Evolutionary conservation across 2,888 invertebrate species (phyloP).

Genomic region (Sabatieria punctata): DNA sequence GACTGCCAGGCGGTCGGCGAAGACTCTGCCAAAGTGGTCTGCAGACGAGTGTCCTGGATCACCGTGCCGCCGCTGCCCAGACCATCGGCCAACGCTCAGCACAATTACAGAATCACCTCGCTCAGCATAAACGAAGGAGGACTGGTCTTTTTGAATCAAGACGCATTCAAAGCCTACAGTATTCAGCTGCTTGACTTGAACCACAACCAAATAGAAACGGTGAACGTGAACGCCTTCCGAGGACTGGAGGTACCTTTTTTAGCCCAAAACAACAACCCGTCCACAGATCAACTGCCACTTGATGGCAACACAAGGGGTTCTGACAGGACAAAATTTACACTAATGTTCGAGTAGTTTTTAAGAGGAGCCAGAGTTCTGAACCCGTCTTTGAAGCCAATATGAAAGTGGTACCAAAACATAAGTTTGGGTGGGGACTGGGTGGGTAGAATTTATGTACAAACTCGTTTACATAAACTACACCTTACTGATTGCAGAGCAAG

Average conservation of each 20-base stretch:
- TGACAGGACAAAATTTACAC: no score
- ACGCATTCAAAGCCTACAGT: slow-evolving; percentile 22
- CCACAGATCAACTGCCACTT: no score
- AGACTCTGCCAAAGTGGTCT: not conserved
- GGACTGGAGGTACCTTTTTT: slow-evolving; percentile 21
- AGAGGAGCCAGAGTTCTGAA: no score
- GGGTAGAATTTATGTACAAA: no score
- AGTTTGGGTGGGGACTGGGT: no score
- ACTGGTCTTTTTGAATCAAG: slow-evolving; percentile 13
- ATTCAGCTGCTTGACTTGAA: slow-evolving; percentile 23
- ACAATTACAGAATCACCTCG: not conserved
- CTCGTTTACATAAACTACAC: no score
- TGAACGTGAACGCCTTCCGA: slow-evolving; percentile 29
- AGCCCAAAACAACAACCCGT: not conserved
- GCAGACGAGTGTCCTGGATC: not conserved
- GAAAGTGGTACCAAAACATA: no score
- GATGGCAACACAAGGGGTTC: no score
- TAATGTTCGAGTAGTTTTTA: no score
- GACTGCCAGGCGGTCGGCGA: not conserved
- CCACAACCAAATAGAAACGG: slow-evolving; percentile 23
- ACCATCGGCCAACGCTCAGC: not conserved
- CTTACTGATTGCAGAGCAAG: slow-evolving; percentile 15
- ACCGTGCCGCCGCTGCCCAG: not conserved
- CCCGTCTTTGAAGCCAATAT: no score
- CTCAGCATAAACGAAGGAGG: not conserved